Percentiles rank a stretch among this genome's conserved stretches.
Evolutionary conservation across 2,113 vertebrate species (phyloP).

Genomic region (Rattus rattus): DNA sequence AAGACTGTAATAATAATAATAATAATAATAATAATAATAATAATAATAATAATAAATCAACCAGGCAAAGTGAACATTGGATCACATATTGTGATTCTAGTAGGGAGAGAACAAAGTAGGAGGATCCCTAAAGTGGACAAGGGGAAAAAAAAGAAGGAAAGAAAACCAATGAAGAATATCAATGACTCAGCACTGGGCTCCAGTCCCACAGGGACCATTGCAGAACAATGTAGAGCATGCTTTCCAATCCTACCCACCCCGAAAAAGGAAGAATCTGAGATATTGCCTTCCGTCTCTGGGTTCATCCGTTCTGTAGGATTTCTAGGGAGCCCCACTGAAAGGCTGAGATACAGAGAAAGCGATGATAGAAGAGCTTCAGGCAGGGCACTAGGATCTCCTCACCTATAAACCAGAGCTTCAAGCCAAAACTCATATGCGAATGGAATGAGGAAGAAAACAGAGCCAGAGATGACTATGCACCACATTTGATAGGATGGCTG

Average conservation of each 20-base stretch:
- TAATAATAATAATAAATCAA: not conserved
- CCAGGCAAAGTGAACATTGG: not conserved
- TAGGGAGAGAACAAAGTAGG: not conserved
- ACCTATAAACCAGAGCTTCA: not conserved
- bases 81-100: not conserved
- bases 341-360: not conserved
- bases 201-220: not conserved
- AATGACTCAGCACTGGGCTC: not conserved
- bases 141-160: not conserved
- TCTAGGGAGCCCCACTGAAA: fast-evolving
- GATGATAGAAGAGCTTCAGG: not conserved
- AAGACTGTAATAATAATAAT: not conserved
- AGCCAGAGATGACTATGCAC: not conserved
- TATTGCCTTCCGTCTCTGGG: not conserved
- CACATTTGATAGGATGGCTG: not conserved
- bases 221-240: not conserved
- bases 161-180: not conserved
- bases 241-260: not conserved
- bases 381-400: not conserved
- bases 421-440: not conserved
- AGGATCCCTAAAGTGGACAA: not conserved
- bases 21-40: not conserved
- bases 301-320: not conserved
- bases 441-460: not conserved
- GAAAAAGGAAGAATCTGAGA: not conserved